Percentiles rank a stretch among this genome's conserved stretches.
Evolutionary conservation across 1,140 invertebrate species (phyloP).

Genomic region (Marisa cornuarietis): DNA sequence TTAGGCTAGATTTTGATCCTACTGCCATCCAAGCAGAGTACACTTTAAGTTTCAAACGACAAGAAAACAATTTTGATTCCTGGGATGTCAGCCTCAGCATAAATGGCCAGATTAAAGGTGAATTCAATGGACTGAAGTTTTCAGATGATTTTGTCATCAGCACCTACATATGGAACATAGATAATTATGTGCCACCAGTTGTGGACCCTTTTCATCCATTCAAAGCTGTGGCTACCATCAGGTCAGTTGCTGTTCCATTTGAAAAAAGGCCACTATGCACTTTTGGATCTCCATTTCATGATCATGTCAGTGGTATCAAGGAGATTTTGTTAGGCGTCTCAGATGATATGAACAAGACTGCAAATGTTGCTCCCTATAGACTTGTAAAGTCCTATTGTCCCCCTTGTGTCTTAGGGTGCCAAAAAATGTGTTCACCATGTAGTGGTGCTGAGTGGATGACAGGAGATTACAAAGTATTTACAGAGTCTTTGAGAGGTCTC

Average conservation of each 20-base stretch:
- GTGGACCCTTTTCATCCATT: constrained; percentile 20
- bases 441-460: background rate
- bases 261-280: constrained; percentile 16
- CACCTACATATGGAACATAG: constrained; percentile 5
- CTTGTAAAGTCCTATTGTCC: constrained; percentile 21
- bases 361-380: constrained; percentile 6
- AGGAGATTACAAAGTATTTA: constrained; percentile 1
- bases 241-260: constrained; percentile 13
- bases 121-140: constrained; percentile 10
- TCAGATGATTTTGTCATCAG: background rate
- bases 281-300: constrained; percentile 34
- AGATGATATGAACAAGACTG: constrained; percentile 22
- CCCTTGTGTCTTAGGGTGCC: constrained; percentile 19
- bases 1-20: background rate
- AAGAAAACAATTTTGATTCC: background rate
- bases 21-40: background rate
- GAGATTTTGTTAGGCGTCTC: constrained; percentile 36
- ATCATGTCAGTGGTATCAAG: constrained; percentile 31
- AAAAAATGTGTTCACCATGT: constrained; percentile 13
- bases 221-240: constrained; percentile 14
- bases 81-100: constrained; percentile 5
- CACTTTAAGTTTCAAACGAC: background rate
- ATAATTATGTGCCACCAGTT: background rate
- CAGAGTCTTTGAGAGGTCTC: background rate
- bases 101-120: background rate